Conservation (phyloP, 2,888 invertebrate genomes). For the Hermodice carunculata region DNA sequence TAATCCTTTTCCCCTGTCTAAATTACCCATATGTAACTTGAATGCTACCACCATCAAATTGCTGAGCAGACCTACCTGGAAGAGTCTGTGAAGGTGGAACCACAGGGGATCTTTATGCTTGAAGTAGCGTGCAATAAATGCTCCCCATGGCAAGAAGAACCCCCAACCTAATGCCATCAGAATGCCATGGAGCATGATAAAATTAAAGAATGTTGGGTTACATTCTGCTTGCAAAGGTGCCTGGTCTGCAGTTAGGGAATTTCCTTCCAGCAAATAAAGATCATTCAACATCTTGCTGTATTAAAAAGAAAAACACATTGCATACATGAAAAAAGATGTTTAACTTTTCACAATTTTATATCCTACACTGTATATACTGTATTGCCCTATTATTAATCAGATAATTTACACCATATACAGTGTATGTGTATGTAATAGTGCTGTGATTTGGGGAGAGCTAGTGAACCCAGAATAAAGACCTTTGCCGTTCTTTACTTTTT, state of each 20-base stretch:
- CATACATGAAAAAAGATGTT: background rate
- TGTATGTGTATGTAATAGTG: too few relatives aligned
- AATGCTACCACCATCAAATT: background rate
- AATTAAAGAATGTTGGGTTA: slow-evolving; percentile 38
- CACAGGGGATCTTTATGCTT: slow-evolving; percentile 33
- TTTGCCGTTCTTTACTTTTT: too few relatives aligned
- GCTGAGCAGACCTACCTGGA: slow-evolving; percentile 47
- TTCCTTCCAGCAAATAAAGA: slow-evolving; percentile 43
- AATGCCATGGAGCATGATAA: slow-evolving; percentile 45
- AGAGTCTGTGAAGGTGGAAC: slow-evolving; percentile 42
- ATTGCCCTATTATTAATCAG: too few relatives aligned
- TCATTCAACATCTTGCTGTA: slow-evolving; percentile 26
- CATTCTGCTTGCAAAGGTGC: slow-evolving; percentile 31
- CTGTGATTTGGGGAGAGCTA: too few relatives aligned
- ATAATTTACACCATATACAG: too few relatives aligned
- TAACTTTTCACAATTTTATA: background rate
- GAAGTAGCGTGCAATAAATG: slow-evolving; percentile 45
- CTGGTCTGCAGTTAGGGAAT: slow-evolving; percentile 35
- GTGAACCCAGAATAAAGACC: too few relatives aligned
- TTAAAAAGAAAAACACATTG: background rate
- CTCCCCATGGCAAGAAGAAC: slow-evolving; percentile 46
- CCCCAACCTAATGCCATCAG: slow-evolving; percentile 48
- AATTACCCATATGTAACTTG: background rate
- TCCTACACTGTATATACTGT: background rate
- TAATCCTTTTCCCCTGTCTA: background rate